A percentile compares a stretch with the other conserved stretches of the same genome.
Evolutionary conservation across 2,797 vertebrate species (phyloP).

Genomic region (Phyllotis vaccarum): DNA sequence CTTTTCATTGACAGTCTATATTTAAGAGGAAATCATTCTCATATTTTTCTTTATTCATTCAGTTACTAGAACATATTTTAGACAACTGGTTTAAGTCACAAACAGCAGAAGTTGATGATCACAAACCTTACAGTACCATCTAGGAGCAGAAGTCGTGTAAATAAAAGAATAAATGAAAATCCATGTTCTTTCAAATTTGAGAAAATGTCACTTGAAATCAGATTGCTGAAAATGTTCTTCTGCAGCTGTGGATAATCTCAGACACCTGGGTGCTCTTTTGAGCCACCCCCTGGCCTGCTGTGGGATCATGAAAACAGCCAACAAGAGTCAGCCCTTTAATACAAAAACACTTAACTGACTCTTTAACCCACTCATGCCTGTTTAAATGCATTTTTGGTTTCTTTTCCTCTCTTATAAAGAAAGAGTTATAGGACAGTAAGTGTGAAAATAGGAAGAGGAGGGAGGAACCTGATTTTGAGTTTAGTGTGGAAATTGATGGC

Average conservation of each 20-base stretch:
- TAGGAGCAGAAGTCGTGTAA: conserved; percentile 44
- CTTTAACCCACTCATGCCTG: neutral
- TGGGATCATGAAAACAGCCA: conserved; percentile 38
- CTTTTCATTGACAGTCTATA: conserved; percentile 25
- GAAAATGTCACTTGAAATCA: conserved; percentile 67
- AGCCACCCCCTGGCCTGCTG: conserved; percentile 40
- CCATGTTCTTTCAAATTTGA: conserved; percentile 42
- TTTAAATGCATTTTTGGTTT: conserved; percentile 15
- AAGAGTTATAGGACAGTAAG: conserved; percentile 41
- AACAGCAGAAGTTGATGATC: conserved; percentile 30
- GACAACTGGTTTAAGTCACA: neutral
- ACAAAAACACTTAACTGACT: conserved; percentile 38
- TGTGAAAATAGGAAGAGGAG: neutral
- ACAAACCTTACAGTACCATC: conserved; percentile 32
- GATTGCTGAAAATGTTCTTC: conserved; percentile 47
- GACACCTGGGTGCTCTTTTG: conserved; percentile 61
- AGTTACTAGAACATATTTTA: conserved; percentile 56
- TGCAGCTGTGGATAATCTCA: conserved; percentile 51
- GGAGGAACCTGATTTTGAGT: neutral
- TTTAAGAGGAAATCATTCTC: conserved; percentile 1
- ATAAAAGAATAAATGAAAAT: conserved; percentile 63
- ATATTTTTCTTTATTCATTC: conserved; percentile 57
- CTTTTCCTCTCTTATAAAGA: conserved; percentile 15
- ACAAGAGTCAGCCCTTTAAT: conserved; percentile 6
- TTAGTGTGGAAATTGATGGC: neutral